A percentile compares a stretch with the other conserved stretches of the same genome.
Evolutionary conservation across 2,888 invertebrate genomes (phyloP).

Genomic region (Nesidiocoris tenuis): DNA sequence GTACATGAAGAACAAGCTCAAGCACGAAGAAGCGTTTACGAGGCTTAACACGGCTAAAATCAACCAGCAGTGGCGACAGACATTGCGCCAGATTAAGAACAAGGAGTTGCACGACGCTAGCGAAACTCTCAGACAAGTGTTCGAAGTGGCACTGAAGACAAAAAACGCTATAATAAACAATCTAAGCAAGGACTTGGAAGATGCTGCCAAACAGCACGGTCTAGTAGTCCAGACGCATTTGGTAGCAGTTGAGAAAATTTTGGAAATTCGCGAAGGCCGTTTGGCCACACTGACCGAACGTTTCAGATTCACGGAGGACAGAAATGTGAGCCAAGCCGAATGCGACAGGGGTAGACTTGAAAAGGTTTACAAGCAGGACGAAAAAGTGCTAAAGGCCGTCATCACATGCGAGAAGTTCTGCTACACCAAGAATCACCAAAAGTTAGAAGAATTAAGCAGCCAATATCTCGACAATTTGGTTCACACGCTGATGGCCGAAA

Average conservation of each 20-base stretch:
- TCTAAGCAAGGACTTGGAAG: conserved; percentile 66
- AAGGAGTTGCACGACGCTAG: conserved; percentile 71
- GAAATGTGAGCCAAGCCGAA: conserved; percentile 55
- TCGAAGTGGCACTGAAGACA: conserved; percentile 64
- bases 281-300: conserved; percentile 60
- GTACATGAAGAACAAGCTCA: conserved; percentile 83
- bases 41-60: conserved; percentile 79
- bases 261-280: conserved; percentile 61
- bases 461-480: conserved; percentile 18
- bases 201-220: conserved; percentile 72
- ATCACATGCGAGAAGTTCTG: conserved; percentile 27
- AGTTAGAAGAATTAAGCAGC: conserved; percentile 10
- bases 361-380: conserved; percentile 58
- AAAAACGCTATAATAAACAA: conserved; percentile 68
- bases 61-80: conserved; percentile 80
- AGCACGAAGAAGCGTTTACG: conserved; percentile 75
- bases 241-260: conserved; percentile 66
- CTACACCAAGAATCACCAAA: conserved; percentile 6
- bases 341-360: conserved; percentile 55
- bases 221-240: conserved; percentile 72
- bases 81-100: conserved; percentile 73
- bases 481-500: conserved; percentile 45
- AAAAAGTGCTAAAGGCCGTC: conserved; percentile 22
- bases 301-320: conserved; percentile 61
- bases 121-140: conserved; percentile 62